Base-by-base conservation (phyloP, 2,113 vertebrate genomes). In the Probosciger aterrimus region DNA sequence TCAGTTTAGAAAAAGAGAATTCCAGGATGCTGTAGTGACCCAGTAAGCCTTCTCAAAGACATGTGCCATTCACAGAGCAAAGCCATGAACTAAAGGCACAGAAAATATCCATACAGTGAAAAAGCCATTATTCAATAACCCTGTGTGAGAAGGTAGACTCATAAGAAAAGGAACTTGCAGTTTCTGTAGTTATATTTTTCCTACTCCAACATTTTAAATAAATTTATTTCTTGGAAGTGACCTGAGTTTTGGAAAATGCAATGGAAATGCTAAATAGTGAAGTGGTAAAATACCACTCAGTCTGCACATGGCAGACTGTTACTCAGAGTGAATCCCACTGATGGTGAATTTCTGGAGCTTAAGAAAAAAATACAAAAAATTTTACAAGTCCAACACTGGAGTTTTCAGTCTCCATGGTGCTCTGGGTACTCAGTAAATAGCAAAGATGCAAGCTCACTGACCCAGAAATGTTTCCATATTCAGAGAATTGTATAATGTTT, bases 1-100 rank as follows among this genome's bases (percentile, higher is more conserved):
- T 84, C 88, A 82, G 49, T 91, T 93, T 68, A 82, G 52, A 79
- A 75, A 87, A 97, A 57, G 49, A 93, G 49, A 92, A 91, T 93
- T 82, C 62, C 77, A 94, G 78, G 84, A 82, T n/a, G 30, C 86
- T 63, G 33, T 18, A 80, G 75, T 80, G 74, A 96, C 35, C 55
- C 9, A 18, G 20, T 65, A 89, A 90, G 43, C 71, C 71, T 83
- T 68, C 57, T 88, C 31, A 88, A 92, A 73, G 52, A 62, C 28
- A 68, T 7, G 16, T 68, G 11, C 4, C 53, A 37, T 82, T 84
- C 43, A 64, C 14, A 49, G 89, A 89, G 20, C 20, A 30, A 46
- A 73, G 63, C 59, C 65, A 82, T 67, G 50, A 73, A 91, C n/a
- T 39, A 60, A 52, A 90, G 78, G 85, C 55, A 88, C 75, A 91